Evolutionary conservation across 2,797 vertebrate species (phyloP).

Genomic region (Chelon labrosus): DNA sequence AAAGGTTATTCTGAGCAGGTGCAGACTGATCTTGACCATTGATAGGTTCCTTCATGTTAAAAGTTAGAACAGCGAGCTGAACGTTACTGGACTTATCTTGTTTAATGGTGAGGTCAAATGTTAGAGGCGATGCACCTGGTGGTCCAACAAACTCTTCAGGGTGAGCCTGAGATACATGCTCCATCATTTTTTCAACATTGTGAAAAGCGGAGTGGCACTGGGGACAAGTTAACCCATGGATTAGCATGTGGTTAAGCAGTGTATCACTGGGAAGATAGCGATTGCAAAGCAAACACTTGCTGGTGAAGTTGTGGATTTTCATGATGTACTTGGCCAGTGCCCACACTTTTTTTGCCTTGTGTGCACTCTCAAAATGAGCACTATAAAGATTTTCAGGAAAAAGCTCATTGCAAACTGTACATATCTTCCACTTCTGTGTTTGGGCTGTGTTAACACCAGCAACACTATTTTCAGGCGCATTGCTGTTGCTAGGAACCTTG

Average conservation of each 20-base stretch:
- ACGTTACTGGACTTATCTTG: slow-evolving; percentile 94
- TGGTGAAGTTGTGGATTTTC: slow-evolving; percentile 99
- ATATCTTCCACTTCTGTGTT: slow-evolving; percentile 99
- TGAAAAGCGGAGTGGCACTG: slow-evolving; percentile 97
- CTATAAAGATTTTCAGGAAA: slow-evolving; percentile 98
- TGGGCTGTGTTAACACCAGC: slow-evolving; percentile 87
- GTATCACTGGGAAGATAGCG: slow-evolving; percentile 97
- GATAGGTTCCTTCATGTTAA: slow-evolving; percentile 92
- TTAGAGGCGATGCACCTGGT: slow-evolving; percentile 92
- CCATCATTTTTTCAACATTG: slow-evolving; percentile 96
- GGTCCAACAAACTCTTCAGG: slow-evolving; percentile 91
- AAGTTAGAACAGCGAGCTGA: slow-evolving; percentile 96
- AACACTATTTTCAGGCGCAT: slow-evolving; percentile 78
- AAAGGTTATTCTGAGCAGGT: slow-evolving; percentile 50
- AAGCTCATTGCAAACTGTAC: slow-evolving; percentile 98
- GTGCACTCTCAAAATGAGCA: slow-evolving; percentile 96
- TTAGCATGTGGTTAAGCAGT: slow-evolving; percentile 97
- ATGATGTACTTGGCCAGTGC: slow-evolving; percentile 98
- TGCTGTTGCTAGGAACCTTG: slow-evolving; percentile 82
- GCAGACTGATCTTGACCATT: slow-evolving; percentile 88
- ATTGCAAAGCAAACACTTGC: slow-evolving; percentile 99
- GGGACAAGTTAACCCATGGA: slow-evolving; percentile 96
- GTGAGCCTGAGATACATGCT: slow-evolving; percentile 91
- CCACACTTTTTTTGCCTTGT: slow-evolving; percentile 97
- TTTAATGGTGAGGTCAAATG: slow-evolving; percentile 96